Conservation (phyloP, 2,888 invertebrate species). For the Lasioglossum oenotherae region DNA sequence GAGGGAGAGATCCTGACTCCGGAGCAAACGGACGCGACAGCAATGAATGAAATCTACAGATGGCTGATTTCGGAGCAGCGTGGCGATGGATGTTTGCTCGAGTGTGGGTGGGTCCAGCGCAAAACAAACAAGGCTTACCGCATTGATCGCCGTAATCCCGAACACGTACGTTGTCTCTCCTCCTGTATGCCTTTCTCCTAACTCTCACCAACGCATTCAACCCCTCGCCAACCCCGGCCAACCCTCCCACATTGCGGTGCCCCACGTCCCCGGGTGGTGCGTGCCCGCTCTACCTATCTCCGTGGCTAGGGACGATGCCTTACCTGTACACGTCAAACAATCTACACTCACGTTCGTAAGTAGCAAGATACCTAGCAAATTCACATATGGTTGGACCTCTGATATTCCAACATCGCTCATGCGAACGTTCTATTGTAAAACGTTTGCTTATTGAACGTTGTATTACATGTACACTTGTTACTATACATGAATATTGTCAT, state of each 20-base stretch:
- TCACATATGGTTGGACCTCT: neutral
- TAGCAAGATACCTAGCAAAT: no score
- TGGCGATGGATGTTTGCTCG: constrained; percentile 57
- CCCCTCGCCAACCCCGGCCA: constrained; percentile 35
- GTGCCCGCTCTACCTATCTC: constrained; percentile 58
- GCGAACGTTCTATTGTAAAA: neutral
- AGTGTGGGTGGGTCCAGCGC: constrained; percentile 72
- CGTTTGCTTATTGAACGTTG: no score
- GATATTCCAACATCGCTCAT: neutral
- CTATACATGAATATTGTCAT: no score
- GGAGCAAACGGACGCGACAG: constrained; percentile 60
- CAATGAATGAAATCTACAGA: constrained; percentile 73
- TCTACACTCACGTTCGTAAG: constrained; percentile 40
- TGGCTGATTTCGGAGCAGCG: constrained; percentile 69
- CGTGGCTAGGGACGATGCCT: constrained; percentile 52
- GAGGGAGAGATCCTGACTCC: constrained; percentile 36
- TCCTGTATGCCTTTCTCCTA: constrained; percentile 59
- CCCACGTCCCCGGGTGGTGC: constrained; percentile 54
- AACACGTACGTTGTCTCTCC: constrained; percentile 76
- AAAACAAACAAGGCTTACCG: constrained; percentile 82
- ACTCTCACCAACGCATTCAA: constrained; percentile 62
- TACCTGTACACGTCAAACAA: constrained; percentile 7
- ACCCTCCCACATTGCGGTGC: constrained; percentile 57
- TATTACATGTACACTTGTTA: no score
- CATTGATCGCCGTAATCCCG: constrained; percentile 82